These are phyloP conservation scores for Ectropis grisescens DNA, from an alignment of 1,140 invertebrate genomes.

Conservation along the genomic window DNA sequence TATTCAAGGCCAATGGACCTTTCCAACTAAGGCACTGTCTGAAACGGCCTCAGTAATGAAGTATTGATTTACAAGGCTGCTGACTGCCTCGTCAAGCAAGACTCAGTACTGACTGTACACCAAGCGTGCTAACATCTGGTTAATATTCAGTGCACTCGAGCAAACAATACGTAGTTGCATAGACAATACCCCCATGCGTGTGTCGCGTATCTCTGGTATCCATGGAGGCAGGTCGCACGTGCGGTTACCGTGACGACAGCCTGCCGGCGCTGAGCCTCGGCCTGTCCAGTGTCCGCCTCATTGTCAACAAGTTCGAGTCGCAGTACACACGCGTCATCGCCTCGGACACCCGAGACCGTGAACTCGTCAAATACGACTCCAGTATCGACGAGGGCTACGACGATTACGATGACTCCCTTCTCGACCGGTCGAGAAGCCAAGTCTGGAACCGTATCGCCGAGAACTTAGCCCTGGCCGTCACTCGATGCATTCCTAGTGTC, in stretches of 20 bases:
- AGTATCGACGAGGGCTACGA: slow-evolving; percentile 23
- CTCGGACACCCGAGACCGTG: slow-evolving; percentile 14
- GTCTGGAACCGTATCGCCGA: slow-evolving; percentile 36
- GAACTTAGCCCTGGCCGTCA: slow-evolving; percentile 33
- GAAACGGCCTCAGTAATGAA: too few relatives aligned
- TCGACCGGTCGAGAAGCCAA: slow-evolving; percentile 39
- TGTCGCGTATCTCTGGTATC: slow-evolving; percentile 36
- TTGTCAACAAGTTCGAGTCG: slow-evolving; percentile 52
- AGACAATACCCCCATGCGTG: slow-evolving; percentile 4
- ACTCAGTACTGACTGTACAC: slow-evolving; percentile 31
- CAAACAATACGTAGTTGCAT: slow-evolving; percentile 21
- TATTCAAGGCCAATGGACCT: too few relatives aligned
- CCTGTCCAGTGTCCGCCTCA: slow-evolving; percentile 50
- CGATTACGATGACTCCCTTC: slow-evolving; percentile 43
- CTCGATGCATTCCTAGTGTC: slow-evolving; percentile 54
- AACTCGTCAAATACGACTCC: slow-evolving; percentile 44
- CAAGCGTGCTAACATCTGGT: slow-evolving; percentile 30
- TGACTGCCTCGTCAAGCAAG: too few relatives aligned
- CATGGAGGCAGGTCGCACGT: slow-evolving; percentile 47
- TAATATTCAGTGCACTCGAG: slow-evolving; percentile 35
- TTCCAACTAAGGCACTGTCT: not conserved
- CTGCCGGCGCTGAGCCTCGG: slow-evolving; percentile 46
- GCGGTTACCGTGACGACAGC: slow-evolving; percentile 54
- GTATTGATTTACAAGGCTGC: not conserved
- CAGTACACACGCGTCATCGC: slow-evolving; percentile 33